Evolutionary conservation across 1,140 invertebrate genomes (phyloP), one percentile per base, ranked within the genome.

Genomic region (Lepidurus arcticus): DNA sequence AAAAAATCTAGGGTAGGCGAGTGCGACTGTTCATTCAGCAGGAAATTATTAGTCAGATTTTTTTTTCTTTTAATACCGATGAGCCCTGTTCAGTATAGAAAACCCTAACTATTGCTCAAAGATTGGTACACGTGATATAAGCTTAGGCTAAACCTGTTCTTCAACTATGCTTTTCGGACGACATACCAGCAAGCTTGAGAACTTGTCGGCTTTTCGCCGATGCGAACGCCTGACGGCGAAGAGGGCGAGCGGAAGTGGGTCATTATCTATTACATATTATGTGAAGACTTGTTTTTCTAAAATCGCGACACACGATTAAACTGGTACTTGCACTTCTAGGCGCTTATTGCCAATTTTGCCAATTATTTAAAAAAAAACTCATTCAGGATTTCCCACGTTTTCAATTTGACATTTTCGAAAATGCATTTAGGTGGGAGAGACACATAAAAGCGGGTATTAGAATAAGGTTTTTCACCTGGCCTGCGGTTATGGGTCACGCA

Each of bases 401-500:
- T 5, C 4, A 65, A 16, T 65, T 21, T 65, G n/a, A 65, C 16
- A 65, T 34, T 4, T 34, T 34, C 34, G 21, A 65, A 16, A 65
- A 65, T 65, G 16, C n/a, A 65, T 13, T 65, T 65, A 65, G 16
- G 53, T 21, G 21, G 53, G 53, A n/a, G 16, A 21, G 16, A n/a
- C 53, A 65, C 53, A 65, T n/a, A 21, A 13, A 21, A 65, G 53
- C 53, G 21, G 53, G 53, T 65, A 65, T 21, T 65, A 65, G 21
- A 21, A 65, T 65, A 65, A 65, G n/a, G 53, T 7, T 21, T 21
- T 13, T 65, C 53, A 16, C 53, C 34, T 65, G 13, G 53, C 53
- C 53, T 65, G 9, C 53, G 53, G 53, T 65, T 65, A 65, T 65
- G 53, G 53, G 53, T 65, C 53, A 65, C 53, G 53, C 53, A 65